Conservation (phyloP, 2,797 vertebrate genomes). For the Sandelia bainsii region DNA sequence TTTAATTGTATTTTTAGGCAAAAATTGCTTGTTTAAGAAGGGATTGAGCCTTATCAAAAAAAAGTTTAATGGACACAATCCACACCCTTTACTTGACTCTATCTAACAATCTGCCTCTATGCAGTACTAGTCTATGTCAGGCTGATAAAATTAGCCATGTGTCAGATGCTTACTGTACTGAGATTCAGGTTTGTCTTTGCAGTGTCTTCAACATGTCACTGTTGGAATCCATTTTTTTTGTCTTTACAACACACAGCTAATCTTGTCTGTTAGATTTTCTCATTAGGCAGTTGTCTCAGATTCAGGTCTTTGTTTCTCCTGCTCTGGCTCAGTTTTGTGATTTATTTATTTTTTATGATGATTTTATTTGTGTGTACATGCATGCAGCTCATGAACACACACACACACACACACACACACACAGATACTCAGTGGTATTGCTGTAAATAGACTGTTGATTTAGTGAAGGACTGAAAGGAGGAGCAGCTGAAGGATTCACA, state of each 20-base stretch:
- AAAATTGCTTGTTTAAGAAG: neutral
- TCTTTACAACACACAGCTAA: slow-evolving; percentile 18
- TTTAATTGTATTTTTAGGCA: neutral
- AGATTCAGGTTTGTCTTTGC: slow-evolving; percentile 17
- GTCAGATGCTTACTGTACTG: neutral
- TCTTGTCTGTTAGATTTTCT: slow-evolving; percentile 48
- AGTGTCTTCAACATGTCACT: slow-evolving; percentile 16
- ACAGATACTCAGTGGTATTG: slow-evolving; percentile 29
- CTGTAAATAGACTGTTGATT: slow-evolving; percentile 80
- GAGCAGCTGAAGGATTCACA: slow-evolving; percentile 73
- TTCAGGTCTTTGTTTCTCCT: slow-evolving; percentile 58
- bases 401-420: neutral
- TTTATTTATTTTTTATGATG: slow-evolving; percentile 70
- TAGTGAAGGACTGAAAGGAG: slow-evolving; percentile 71
- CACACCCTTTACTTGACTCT: slow-evolving; percentile 56
- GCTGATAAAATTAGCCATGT: slow-evolving; percentile 51
- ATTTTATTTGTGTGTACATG: slow-evolving; percentile 42
- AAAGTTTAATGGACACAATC: slow-evolving; percentile 24
- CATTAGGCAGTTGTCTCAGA: slow-evolving; percentile 56
- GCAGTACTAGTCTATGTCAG: slow-evolving; percentile 42
- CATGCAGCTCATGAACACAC: slow-evolving; percentile 5
- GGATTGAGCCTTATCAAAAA: slow-evolving; percentile 41
- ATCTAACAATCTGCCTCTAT: slow-evolving; percentile 44
- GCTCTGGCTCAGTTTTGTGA: slow-evolving; percentile 54
- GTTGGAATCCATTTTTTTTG: slow-evolving; percentile 27